Evolutionary conservation across 2,888 invertebrate genomes (phyloP).

Genomic region (Chorisops tibialis): DNA sequence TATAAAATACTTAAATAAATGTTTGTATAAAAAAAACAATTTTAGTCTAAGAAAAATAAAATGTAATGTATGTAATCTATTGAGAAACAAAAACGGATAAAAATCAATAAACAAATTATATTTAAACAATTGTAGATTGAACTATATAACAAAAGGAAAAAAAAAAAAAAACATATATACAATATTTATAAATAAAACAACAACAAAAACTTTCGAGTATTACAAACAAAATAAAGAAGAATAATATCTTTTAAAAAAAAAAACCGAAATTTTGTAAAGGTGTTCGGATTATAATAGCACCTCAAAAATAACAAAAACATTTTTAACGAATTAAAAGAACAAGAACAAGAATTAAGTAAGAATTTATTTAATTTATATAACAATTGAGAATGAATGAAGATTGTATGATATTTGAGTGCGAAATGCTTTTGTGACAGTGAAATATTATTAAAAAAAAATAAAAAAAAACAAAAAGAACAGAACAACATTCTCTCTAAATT

Average conservation of each 20-base stretch:
- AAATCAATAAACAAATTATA: conserved; percentile 20
- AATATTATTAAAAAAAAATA: conserved; percentile 17
- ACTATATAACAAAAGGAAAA: background rate
- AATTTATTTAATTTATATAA: background rate
- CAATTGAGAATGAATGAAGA: conserved; percentile 5
- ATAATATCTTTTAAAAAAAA: too few relatives aligned
- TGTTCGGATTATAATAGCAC: too few relatives aligned
- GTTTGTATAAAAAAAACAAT: conserved; percentile 13
- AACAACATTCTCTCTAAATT: conserved; percentile 16
- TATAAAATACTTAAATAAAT: conserved; percentile 15
- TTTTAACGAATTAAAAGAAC: background rate
- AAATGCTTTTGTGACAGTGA: background rate
- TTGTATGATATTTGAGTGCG: conserved; percentile 26
- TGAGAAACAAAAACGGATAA: conserved; percentile 30
- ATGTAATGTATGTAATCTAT: background rate
- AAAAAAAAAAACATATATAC: background rate
- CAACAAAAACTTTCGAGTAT: background rate
- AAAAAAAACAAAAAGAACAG: conserved; percentile 33
- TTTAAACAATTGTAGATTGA: conserved; percentile 10
- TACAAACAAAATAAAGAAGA: background rate
- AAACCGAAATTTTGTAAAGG: too few relatives aligned
- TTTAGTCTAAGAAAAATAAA: background rate
- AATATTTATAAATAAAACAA: background rate
- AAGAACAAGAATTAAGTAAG: background rate
- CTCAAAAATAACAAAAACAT: background rate